Evolutionary conservation across 2,113 vertebrate species (phyloP).

Genomic region (Circaetus cinerascens): DNA sequence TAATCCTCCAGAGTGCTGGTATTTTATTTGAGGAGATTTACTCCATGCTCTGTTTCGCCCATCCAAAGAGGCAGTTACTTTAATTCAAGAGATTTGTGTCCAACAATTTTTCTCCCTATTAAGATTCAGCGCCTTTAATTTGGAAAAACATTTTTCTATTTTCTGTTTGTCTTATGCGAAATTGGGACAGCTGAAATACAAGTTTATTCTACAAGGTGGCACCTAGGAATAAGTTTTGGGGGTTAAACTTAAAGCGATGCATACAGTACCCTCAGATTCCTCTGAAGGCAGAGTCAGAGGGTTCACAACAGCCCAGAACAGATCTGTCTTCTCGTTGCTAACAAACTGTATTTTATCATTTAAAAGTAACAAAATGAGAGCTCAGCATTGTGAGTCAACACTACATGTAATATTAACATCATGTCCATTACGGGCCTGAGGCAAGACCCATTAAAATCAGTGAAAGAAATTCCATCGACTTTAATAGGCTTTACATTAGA

Average conservation of each 20-base stretch:
- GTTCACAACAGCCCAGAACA: neutral
- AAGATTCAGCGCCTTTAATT: constrained; percentile 18
- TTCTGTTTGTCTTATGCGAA: neutral
- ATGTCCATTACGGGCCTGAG: neutral
- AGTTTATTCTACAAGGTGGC: neutral
- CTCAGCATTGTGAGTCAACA: neutral
- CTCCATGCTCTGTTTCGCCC: constrained; percentile 66
- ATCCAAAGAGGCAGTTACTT: constrained; percentile 35
- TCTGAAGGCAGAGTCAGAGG: neutral
- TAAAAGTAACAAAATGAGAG: neutral
- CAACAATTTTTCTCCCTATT: neutral
- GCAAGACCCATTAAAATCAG: neutral
- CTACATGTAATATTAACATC: neutral
- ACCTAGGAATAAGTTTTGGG: neutral
- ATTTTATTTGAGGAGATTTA: constrained; percentile 69
- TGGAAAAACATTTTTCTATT: neutral
- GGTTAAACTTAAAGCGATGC: neutral
- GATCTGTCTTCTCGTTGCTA: neutral
- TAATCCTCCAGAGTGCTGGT: constrained; percentile 57
- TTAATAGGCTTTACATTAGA: neutral
- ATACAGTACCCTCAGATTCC: neutral
- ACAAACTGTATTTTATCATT: neutral
- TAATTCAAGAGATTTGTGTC: constrained; percentile 51
- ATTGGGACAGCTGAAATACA: neutral
- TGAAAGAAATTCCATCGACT: neutral